Conservation (phyloP, 2,888 invertebrate genomes). For the Drosophila aldrichi region DNA sequence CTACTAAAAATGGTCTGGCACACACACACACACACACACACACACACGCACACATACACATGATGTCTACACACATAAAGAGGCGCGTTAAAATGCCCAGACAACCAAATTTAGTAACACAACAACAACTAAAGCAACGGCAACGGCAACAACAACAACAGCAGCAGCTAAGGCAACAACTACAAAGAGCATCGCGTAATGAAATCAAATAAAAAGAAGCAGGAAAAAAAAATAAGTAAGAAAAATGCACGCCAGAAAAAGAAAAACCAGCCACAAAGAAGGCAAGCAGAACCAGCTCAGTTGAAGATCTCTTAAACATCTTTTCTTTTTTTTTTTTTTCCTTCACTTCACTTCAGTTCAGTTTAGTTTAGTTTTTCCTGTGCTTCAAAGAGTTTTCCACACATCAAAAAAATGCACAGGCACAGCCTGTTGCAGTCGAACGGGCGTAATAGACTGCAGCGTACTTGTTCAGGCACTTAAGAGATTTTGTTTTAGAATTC, state of each 20-base stretch:
- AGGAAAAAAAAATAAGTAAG: not conserved
- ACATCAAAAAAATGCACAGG: constrained; percentile 23
- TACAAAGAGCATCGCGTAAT: constrained; percentile 65
- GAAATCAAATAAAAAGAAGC: constrained; percentile 70
- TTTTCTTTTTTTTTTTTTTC: not conserved
- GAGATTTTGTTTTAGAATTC: not conserved
- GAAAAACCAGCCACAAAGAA: constrained; percentile 30
- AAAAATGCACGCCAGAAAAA: constrained; percentile 49
- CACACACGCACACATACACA: constrained; percentile 17
- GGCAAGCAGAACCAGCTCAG: constrained; percentile 33
- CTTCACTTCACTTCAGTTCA: constrained; percentile 27
- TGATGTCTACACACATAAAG: not conserved
- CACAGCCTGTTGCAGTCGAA: not conserved
- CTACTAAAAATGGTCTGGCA: constrained; percentile 78
- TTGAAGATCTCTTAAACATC: constrained; percentile 20
- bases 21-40: constrained; percentile 42
- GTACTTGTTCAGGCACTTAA: not conserved
- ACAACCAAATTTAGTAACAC: constrained; percentile 80
- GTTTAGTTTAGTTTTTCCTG: constrained; percentile 12
- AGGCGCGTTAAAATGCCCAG: constrained; percentile 71
- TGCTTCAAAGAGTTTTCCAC: constrained; percentile 73
- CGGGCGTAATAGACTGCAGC: not conserved
- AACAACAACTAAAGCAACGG: constrained; percentile 37
- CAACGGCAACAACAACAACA: constrained; percentile 16
- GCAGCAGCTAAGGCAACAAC: constrained; percentile 47